These are phyloP conservation scores for Nomia melanderi DNA, from an alignment of 1,140 invertebrate species.

Conservation along the genomic window DNA sequence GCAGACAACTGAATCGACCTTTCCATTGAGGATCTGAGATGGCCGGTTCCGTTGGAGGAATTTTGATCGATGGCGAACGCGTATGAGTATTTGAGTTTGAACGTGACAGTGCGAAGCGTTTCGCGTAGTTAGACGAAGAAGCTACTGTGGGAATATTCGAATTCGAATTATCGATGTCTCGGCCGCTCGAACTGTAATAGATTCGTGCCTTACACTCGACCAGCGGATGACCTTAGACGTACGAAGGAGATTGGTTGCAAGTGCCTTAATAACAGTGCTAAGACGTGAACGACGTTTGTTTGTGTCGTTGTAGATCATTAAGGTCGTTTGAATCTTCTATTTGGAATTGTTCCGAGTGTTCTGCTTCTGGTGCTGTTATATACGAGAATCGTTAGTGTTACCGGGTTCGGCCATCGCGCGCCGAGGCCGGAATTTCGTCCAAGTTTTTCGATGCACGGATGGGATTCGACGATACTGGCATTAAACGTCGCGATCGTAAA, in stretches of 20 bases:
- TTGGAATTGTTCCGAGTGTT: constrained; percentile 10
- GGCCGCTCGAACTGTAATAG: too few species aligned
- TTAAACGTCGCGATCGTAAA: background rate
- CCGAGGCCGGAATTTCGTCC: background rate
- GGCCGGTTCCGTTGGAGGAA: background rate
- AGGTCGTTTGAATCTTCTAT: constrained; percentile 11
- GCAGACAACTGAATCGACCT: background rate
- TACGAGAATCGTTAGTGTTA: constrained; percentile 7
- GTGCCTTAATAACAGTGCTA: constrained; percentile 34
- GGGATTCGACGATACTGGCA: background rate
- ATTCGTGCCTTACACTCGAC: constrained; percentile 15
- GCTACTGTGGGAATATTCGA: background rate
- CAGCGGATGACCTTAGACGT: constrained; percentile 11
- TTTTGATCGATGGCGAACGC: constrained; percentile 10
- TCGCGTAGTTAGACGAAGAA: too few species aligned
- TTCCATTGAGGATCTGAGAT: background rate
- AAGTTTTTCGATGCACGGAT: background rate
- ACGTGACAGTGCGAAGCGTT: constrained; percentile 2
- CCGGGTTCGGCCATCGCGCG: background rate
- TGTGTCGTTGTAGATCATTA: background rate
- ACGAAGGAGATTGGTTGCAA: constrained; percentile 11
- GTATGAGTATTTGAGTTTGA: too few species aligned
- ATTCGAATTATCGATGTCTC: background rate
- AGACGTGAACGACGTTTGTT: constrained; percentile 13
- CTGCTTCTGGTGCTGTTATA: constrained; percentile 18